Percentiles rank a stretch among this genome's conserved stretches.
phyloP scores from a whole-genome alignment of 2,888 invertebrate species.

The Rhopalosiphum nymphaeae region DNA sequence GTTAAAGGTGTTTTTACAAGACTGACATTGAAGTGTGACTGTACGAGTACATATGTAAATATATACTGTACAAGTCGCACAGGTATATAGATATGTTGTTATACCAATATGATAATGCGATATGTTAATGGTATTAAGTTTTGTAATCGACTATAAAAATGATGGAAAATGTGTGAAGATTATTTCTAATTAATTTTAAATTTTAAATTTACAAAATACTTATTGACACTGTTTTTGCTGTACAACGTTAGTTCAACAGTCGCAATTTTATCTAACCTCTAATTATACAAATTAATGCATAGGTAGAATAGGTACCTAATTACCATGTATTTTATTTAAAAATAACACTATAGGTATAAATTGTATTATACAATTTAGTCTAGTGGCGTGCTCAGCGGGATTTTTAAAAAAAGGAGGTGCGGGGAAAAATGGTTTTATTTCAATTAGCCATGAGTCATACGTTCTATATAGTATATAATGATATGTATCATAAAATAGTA shows the following conservation, averaged over 20 bases:
- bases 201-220: not conserved
- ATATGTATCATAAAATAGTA: not conserved
- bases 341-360: not conserved
- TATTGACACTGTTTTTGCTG: not conserved
- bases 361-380: not conserved
- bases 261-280: not conserved
- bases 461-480: not conserved
- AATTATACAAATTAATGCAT: not conserved
- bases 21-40: not conserved
- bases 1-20: not conserved
- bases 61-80: not conserved
- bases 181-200: not conserved
- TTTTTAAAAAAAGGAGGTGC: not conserved
- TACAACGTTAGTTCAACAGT: not conserved
- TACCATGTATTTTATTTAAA: not conserved
- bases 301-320: not conserved
- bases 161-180: not conserved
- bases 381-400: not conserved
- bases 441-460: not conserved
- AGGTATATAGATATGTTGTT: not conserved
- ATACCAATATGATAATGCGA: not conserved
- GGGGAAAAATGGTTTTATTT: not conserved
- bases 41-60: not conserved
- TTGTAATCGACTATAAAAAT: not conserved
- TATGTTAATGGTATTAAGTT: not conserved